Percentiles rank a stretch among this genome's conserved stretches.
Conservation (phyloP, 2,888 invertebrate genomes). For the Lithophane semibrunnea region DNA sequence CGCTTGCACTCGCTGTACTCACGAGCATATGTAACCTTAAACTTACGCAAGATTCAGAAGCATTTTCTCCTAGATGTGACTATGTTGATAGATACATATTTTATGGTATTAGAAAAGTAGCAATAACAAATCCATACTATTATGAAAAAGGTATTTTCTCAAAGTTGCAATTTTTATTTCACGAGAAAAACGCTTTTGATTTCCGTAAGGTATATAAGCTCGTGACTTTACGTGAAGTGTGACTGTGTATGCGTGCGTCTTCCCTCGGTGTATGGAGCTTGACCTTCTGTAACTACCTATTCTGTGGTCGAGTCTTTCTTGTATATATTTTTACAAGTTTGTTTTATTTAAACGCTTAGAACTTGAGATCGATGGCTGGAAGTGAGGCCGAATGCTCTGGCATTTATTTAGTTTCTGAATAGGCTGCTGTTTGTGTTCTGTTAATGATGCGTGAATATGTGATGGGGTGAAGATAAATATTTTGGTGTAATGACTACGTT, state of each 20-base stretch:
- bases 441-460: slow-evolving; percentile 35
- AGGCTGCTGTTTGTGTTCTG: slow-evolving; percentile 10
- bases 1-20: background rate
- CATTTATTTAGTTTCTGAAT: slow-evolving; percentile 31
- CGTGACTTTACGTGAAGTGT: background rate
- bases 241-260: background rate
- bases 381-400: slow-evolving; percentile 25
- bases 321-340: slow-evolving; percentile 55
- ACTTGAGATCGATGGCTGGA: slow-evolving; percentile 37
- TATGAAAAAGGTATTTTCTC: background rate
- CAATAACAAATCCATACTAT: no score
- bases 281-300: background rate
- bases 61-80: background rate
- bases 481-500: background rate
- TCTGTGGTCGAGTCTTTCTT: slow-evolving; percentile 6
- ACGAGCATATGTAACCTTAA: background rate
- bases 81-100: no score
- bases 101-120: no score
- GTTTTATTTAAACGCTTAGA: slow-evolving; percentile 48
- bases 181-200: background rate
- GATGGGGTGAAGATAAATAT: slow-evolving; percentile 15
- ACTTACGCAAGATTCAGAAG: background rate
- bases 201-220: background rate
- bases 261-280: background rate
- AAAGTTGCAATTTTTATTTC: background rate